Evolutionary conservation across 37 sponge, comb jelly and placozoan species (phyloP), one percentile per base, ranked within the genome.

Genomic region (Diacarnus erythraeanus): DNA sequence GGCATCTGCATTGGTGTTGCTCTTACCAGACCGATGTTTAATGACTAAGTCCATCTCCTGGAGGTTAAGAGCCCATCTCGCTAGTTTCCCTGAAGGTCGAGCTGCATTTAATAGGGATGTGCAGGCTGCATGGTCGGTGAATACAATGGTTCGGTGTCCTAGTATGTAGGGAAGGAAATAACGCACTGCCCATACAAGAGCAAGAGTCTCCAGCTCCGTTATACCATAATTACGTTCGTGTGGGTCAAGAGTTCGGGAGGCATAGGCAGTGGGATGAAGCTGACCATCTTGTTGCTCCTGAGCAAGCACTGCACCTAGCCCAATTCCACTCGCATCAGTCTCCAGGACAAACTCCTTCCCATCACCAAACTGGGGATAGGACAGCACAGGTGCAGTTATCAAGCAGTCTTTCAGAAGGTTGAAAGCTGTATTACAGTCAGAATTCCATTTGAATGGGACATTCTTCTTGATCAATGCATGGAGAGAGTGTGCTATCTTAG

Each of bases 31-130:
- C n/a, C n/a, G n/a, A n/a, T n/a, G n/a, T n/a, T n/a, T n/a, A n/a
- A n/a, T n/a, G n/a, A n/a, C n/a, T n/a, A n/a, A n/a, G n/a, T n/a
- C n/a, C n/a, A n/a, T n/a, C n/a, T n/a, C n/a, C n/a, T n/a, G n/a
- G n/a, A 86, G 61, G 21, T 57, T 41, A 66, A 85, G 27, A 2
- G 64, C 79, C 86, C 86, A 85, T 38, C 79, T 57, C 2, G 86
- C 79, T 25, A 79, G 27, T 69, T 79, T 86, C 20, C 74, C 70
- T 33, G 75, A 75, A n/a, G n/a, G n/a, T n/a, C n/a, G n/a, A n/a
- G n/a, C n/a, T n/a, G n/a, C n/a, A n/a, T n/a, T n/a, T n/a, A n/a
- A n/a, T n/a, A 59, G 60, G 18, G 18, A 59, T 59, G 60, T 27
- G 60, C 23, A 27, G 26, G 60, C 60, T 59, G 23, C 26, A 59